These are phyloP conservation scores for Ascaphus truei DNA, from an alignment of 2,113 vertebrate species.

Conservation along the genomic window DNA sequence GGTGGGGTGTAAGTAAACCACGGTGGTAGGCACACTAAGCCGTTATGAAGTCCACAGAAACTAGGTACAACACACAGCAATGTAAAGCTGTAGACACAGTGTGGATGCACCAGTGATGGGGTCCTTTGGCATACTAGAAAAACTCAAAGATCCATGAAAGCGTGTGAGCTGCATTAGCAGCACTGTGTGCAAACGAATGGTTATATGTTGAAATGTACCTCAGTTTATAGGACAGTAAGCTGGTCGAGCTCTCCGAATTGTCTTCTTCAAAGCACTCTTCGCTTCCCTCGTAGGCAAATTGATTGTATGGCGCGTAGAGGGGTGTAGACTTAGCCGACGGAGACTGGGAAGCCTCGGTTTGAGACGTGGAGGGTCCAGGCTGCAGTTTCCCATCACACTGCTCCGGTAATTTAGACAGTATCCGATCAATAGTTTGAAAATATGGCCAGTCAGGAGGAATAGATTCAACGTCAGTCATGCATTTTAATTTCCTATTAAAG, in stretches of 20 bases:
- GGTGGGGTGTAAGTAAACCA: too few relatives aligned
- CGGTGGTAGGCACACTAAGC: too few relatives aligned
- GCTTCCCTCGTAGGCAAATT: conserved; percentile 89
- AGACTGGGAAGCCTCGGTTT: conserved; percentile 75
- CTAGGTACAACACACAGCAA: too few relatives aligned
- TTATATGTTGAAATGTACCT: conserved; percentile 52
- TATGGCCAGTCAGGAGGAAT: conserved; percentile 89
- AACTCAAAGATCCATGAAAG: not conserved
- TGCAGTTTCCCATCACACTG: conserved; percentile 72
- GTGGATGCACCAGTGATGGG: too few relatives aligned
- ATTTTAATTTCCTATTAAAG: conserved; percentile 83
- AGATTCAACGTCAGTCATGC: conserved; percentile 71
- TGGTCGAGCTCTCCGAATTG: conserved; percentile 68
- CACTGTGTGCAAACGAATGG: not conserved
- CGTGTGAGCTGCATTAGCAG: too few relatives aligned
- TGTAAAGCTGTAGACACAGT: too few relatives aligned
- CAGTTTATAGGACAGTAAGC: conserved; percentile 69
- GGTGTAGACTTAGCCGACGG: conserved; percentile 73
- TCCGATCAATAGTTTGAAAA: conserved; percentile 90
- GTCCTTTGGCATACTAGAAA: too few relatives aligned
- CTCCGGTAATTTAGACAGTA: conserved; percentile 85
- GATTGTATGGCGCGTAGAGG: conserved; percentile 87
- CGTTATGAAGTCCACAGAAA: too few relatives aligned
- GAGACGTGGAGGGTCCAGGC: conserved; percentile 79
- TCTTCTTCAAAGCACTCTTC: conserved; percentile 77